Conservation (phyloP, 2,888 invertebrate species). For the Subacronicta megacephala region DNA sequence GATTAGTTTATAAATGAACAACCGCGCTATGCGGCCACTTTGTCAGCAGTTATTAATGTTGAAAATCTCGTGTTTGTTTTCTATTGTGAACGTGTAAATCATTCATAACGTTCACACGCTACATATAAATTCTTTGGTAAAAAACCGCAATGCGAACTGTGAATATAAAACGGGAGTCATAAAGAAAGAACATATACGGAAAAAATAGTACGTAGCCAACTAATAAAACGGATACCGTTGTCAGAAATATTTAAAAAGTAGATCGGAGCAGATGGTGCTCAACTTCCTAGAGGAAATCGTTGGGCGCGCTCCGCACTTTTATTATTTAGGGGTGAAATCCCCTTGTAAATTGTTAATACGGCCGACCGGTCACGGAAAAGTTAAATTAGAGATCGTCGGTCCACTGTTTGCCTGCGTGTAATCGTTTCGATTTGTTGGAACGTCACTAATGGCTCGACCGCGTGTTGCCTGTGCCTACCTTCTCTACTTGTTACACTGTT, state of each 20-base stretch:
- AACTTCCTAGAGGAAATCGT: constrained; percentile 75
- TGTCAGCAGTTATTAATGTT: constrained; percentile 49
- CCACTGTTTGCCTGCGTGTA: constrained; percentile 70
- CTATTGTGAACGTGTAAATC: constrained; percentile 48
- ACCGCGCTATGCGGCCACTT: constrained; percentile 38
- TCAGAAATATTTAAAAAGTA: constrained; percentile 73
- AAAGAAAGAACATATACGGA: constrained; percentile 45
- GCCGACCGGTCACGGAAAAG: constrained; percentile 80
- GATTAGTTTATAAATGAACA: constrained; percentile 49
- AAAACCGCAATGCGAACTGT: constrained; percentile 30
- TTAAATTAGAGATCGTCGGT: constrained; percentile 78
- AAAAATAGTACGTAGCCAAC: constrained; percentile 36
- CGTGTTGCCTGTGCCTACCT: constrained; percentile 50
- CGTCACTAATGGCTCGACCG: constrained; percentile 65
- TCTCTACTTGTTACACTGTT: constrained; percentile 45
- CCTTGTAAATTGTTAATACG: constrained; percentile 78
- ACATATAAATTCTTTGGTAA: constrained; percentile 42
- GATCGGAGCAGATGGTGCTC: constrained; percentile 64
- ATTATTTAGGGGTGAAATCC: constrained; percentile 82
- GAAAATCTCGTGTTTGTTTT: constrained; percentile 43
- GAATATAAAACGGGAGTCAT: constrained; percentile 41
- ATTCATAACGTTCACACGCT: constrained; percentile 47
- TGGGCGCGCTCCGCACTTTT: constrained; percentile 73
- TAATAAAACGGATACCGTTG: constrained; percentile 61
- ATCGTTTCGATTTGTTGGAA: constrained; percentile 75